A percentile compares a stretch with the other conserved stretches of the same genome.
phyloP scores from a whole-genome alignment of 2,888 invertebrate species.

The Desoria tigrina region DNA sequence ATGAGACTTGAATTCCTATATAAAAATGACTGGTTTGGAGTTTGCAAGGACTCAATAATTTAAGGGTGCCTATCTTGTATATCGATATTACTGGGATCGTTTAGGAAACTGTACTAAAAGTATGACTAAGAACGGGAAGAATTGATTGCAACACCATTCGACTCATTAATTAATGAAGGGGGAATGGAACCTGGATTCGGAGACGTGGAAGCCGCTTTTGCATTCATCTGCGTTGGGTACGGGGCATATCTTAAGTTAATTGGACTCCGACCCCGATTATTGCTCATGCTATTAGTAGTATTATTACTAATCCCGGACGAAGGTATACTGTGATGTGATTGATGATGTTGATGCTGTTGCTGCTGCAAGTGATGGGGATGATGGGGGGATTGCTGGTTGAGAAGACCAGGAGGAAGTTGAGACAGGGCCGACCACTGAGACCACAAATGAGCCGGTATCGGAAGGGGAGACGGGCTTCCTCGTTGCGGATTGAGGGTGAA shows the following conservation, averaged over 20 bases:
- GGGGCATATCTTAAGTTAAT: conserved; percentile 49
- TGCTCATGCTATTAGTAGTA: conserved; percentile 27
- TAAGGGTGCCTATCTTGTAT: not conserved
- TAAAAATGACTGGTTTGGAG: no score
- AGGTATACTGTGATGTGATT: conserved; percentile 24
- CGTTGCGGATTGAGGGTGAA: conserved; percentile 54
- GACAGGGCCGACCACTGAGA: conserved; percentile 56
- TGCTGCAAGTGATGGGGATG: conserved; percentile 52
- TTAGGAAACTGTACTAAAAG: not conserved
- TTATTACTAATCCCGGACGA: conserved; percentile 31
- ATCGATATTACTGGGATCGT: conserved; percentile 1
- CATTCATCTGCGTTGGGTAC: conserved; percentile 45
- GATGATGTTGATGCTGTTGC: conserved; percentile 39
- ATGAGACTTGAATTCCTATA: no score
- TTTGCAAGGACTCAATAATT: not conserved
- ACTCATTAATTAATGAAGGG: conserved; percentile 44
- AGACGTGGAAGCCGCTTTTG: conserved; percentile 50
- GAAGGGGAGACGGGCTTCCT: conserved; percentile 54
- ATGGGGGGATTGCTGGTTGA: conserved; percentile 43
- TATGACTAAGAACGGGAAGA: conserved; percentile 36
- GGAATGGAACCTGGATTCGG: conserved; percentile 51
- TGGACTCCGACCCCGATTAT: conserved; percentile 44
- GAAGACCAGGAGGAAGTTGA: conserved; percentile 53
- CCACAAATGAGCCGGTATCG: conserved; percentile 60
- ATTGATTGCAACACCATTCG: conserved; percentile 29